Evolutionary conservation across 2,113 vertebrate genomes (phyloP), one percentile per base, ranked within the genome.

Genomic region (Ictidomys tridecemlineatus): DNA sequence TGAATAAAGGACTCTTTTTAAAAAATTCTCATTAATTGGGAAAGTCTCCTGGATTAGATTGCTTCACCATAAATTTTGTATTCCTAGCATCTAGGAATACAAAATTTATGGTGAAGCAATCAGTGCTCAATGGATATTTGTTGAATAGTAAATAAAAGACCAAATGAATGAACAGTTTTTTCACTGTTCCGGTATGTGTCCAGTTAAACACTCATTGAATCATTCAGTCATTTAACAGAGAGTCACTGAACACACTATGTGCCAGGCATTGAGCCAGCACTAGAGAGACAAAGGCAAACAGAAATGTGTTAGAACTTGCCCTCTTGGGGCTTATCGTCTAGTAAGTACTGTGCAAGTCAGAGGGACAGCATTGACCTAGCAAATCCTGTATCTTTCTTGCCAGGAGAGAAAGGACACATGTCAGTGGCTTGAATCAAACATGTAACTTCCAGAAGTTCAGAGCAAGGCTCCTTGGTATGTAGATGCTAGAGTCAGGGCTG

Each of bases 181-280:
- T 86, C 22, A 58, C 63, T 69, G n/a, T 22, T 24, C 30, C 74
- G 56, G 20, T 24, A 18, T 24, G 39, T 83, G n/a, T 87, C 28
- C 39, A 48, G 89, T 86, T 77, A 76, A 97, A 79, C 48, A 74
- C 39, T 85, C 58, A 88, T 39, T 51, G 30, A 93, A 65, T 61
- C 24, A 22, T 58, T 77, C 58, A 82, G 0, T 94, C 89, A 88
- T 37, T 97, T 51, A 37, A 85, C n/a, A 89, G 80, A 34, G 86
- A 91, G 14, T 53, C 45, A 51, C 34, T 51, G 76, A 87, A n/a
- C 24, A 93, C 4, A 1, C 20, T 3, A 12, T 18, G 8, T 34
- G 39, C 22, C 48, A 72, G 67, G 45, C 69, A 70, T 13, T 14
- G 28, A 61, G 34, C 51, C n/a, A 53, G 51, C 34, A 61, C 17